Base-by-base conservation (phyloP, 1,140 invertebrate genomes). In the Nephila pilipes region DNA sequence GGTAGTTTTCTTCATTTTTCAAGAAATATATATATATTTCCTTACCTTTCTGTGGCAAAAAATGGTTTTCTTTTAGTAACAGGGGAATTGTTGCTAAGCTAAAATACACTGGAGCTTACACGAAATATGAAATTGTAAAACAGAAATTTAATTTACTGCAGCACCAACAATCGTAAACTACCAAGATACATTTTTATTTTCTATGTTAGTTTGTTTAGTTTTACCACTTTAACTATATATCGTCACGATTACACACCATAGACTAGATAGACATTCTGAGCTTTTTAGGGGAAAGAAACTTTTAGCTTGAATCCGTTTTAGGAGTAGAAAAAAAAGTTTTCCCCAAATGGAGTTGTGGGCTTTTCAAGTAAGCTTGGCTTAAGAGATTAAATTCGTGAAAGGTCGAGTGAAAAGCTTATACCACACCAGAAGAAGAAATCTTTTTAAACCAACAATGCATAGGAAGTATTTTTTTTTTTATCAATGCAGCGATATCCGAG, bases 371-470 rank as follows among this genome's bases (percentile, higher is more conserved):
- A 81, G 80, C 36, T 75, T 54, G 80, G 80, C 80, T 81, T 81
- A 81, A 81, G 80, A 46, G 80, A 81, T 81, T 81, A 81, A 81
- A 81, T 55, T 81, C 80, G 80, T 55, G 80, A 81, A 55, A 81
- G 80, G 38, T 81, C 80, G 80, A 20, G 80, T 54, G 80, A 81
- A 81, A 81, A 55, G 80, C 80, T 81, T 81, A 81, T 46, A 29
- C 80, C 25, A 81, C n/a, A 81, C 22, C 16, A 81, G 80, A 46
- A 32, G 79, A 81, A 81, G 46, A 55, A 55, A 81, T 81, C 80
- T 55, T 81, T 81, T 81, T 46, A 81, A 81, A 81, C 38, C 46
- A n/a, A 54, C n/a, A 25, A 54, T 20, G 80, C 25, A 81, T 81
- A 20, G 46, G 46, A 54, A 54, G 22, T 81, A 3, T 6, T 54